Evolutionary conservation across 2,888 invertebrate genomes (phyloP), one percentile per base, ranked within the genome.

Genomic region (Lamproptera curius): DNA sequence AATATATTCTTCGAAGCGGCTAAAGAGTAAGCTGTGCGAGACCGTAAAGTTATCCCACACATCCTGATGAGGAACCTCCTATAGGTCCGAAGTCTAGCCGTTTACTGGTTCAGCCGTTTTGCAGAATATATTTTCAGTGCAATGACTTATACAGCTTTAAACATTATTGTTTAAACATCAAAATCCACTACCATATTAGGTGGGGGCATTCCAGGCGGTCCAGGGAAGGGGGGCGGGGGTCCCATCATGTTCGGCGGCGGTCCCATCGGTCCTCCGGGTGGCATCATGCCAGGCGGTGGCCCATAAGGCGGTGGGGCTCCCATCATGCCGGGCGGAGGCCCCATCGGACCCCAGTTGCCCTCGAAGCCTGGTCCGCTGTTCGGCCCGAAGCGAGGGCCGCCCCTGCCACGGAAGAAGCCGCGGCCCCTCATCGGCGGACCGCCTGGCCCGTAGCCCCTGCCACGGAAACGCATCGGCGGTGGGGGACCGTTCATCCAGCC

Each of bases 311-410:
- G 84, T 1, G 84, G 83, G 0, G 84, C 84, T 0, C 81, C 82
- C 80, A 83, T 79, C 83, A 84, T 84, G 0, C 81, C 91, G 17
- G 91, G 84, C 0, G 89, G 89, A 31, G 89, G 89, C 0, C 90
- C 90, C 79, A 88, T 89, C 16, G 91, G 91, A 10, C 92, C 92
- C 93, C 93, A 94, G 70, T 92, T 93, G 11, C 92, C 92, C 62
- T 86, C 86, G 38, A 73, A 85, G 54, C 76, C 81, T 0, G 89
- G 90, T 3, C 89, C 86, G 60, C 87, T 75, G 54, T 89, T 83
- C 0, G 83, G 86, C 0, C 89, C 89, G 51, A 89, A 86, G 46
- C 83, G 70, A 0, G 85, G 84, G 0, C 77, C 89, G 0, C 89
- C 89, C 1, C 89, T 74, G 14, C 87, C 86, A 1, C 90, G 76